A percentile compares a stretch with the other conserved stretches of the same genome.
phyloP scores from a whole-genome alignment of 2,113 vertebrate species.

The Noturus placidus region DNA sequence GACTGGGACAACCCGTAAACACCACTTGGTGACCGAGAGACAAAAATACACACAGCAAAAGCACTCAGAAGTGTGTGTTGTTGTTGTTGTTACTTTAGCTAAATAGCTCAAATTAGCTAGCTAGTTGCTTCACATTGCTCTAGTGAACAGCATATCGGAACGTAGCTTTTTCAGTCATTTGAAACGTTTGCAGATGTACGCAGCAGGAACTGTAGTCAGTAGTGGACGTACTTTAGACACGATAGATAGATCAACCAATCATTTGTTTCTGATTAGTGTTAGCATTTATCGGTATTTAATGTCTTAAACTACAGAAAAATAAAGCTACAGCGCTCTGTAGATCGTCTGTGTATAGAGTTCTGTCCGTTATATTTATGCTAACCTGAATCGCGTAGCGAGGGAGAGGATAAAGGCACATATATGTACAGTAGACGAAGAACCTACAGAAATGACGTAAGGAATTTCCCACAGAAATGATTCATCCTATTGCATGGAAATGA shows the following conservation, averaged over 20 bases:
- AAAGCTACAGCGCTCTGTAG: no score
- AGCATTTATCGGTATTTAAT: no score
- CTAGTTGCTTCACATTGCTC: not conserved
- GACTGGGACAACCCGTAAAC: no score
- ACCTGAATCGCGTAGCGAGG: not conserved
- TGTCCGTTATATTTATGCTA: not conserved
- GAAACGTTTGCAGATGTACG: not conserved
- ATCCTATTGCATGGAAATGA: no score
- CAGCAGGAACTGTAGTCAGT: not conserved
- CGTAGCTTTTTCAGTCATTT: not conserved
- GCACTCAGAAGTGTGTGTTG: not conserved
- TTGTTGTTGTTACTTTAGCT: not conserved
- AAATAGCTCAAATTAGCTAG: not conserved
- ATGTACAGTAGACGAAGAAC: no score
- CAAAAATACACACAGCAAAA: not conserved
- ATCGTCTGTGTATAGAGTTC: not conserved
- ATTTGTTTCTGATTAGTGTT: no score
- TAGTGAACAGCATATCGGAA: not conserved
- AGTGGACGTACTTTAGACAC: no score
- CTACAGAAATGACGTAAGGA: no score
- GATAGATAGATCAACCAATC: no score
- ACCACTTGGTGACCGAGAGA: not conserved
- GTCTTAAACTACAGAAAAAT: not conserved
- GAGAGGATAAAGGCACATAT: no score
- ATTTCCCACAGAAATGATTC: no score